Conservation (phyloP, 1,140 invertebrate genomes). For the Drosophila funebris region DNA sequence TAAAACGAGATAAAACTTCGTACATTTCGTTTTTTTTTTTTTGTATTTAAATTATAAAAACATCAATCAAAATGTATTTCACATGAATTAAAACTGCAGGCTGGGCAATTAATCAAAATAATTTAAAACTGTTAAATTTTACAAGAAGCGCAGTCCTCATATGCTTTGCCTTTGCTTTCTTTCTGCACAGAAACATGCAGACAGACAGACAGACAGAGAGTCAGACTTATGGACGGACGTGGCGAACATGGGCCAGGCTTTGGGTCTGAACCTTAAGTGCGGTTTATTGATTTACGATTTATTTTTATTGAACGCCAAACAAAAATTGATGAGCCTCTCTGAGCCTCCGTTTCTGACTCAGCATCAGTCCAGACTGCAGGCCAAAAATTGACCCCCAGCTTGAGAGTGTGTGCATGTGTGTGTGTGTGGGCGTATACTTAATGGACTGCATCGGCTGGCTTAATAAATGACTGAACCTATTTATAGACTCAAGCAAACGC, state of each 20-base stretch:
- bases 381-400: conserved; percentile 60
- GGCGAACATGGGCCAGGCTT: conserved; percentile 30
- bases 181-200: neutral
- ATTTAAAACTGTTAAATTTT: conserved; percentile 69
- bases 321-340: conserved; percentile 71
- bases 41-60: conserved; percentile 70
- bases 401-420: conserved; percentile 23
- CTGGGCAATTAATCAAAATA: conserved; percentile 72
- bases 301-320: conserved; percentile 68
- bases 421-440: conserved; percentile 27
- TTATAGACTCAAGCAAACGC: conserved; percentile 2
- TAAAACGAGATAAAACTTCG: neutral
- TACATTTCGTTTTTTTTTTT: conserved; percentile 4
- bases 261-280: conserved; percentile 53
- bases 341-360: conserved; percentile 20
- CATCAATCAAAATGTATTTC: conserved; percentile 72
- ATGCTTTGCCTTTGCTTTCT: conserved; percentile 13
- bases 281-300: conserved; percentile 80
- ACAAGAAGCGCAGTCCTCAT: conserved; percentile 37
- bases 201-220: conserved; percentile 23
- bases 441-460: conserved; percentile 17
- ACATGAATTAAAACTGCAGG: conserved; percentile 49
- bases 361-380: conserved; percentile 50
- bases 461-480: conserved; percentile 26
- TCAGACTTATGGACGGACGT: neutral